Conservation (phyloP, 1,140 invertebrate species). For the Monochamus saltuarius region DNA sequence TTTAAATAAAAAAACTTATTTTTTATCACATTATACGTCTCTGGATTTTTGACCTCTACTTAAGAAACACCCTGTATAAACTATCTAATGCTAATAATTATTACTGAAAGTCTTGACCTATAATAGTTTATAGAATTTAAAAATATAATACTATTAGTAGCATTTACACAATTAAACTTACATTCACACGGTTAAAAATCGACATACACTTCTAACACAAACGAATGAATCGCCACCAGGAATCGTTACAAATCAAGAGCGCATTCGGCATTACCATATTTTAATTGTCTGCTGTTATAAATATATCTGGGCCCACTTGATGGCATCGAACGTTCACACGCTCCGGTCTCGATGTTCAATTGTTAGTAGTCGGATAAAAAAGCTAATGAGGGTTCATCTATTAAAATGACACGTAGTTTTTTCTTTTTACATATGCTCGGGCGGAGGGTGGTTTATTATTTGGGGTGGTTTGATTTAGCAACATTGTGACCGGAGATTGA, state of each 20-base stretch:
- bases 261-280: conserved; percentile 33
- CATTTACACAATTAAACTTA: neutral
- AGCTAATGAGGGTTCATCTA: conserved; percentile 44
- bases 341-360: conserved; percentile 37
- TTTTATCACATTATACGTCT: too few relatives aligned
- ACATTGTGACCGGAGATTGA: conserved; percentile 40
- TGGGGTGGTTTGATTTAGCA: conserved; percentile 31
- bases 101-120: too few relatives aligned
- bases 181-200: conserved; percentile 13
- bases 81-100: too few relatives aligned
- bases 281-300: conserved; percentile 39
- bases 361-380: conserved; percentile 37
- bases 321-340: conserved; percentile 39
- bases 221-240: neutral
- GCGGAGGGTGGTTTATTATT: conserved; percentile 32
- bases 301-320: conserved; percentile 41
- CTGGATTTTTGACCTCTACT: too few relatives aligned
- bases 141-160: too few relatives aligned
- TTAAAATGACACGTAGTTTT: conserved; percentile 44
- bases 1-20: too few relatives aligned
- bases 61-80: too few relatives aligned
- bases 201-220: neutral
- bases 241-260: conserved; percentile 15
- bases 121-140: too few relatives aligned
- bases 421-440: conserved; percentile 32